Percentiles rank a stretch among this genome's conserved stretches.
These are phyloP conservation scores for Chymomyza fuscimana DNA, from an alignment of 2,888 invertebrate genomes.

Conservation along the genomic window DNA sequence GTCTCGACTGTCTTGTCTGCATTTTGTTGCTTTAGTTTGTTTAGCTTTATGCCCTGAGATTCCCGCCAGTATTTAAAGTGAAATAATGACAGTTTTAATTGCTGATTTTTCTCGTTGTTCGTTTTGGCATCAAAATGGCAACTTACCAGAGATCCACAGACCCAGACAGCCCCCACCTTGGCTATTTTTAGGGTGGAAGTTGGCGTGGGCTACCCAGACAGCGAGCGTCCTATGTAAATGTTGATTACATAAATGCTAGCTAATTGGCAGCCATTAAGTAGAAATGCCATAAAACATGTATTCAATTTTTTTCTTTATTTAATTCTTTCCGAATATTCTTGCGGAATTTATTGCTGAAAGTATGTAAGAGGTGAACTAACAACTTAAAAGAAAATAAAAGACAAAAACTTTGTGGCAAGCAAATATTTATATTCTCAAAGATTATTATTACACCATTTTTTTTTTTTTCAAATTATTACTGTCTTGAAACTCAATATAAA, in stretches of 20 bases:
- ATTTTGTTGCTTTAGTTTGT: conserved; percentile 19
- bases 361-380: too few relatives aligned
- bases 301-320: neutral
- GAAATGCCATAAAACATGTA: conserved; percentile 9
- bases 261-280: conserved; percentile 63
- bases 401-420: too few relatives aligned
- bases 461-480: too few relatives aligned
- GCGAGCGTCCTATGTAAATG: conserved; percentile 50
- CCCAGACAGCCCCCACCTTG: conserved; percentile 14
- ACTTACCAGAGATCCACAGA: conserved; percentile 5
- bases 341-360: neutral
- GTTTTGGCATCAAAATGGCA: conserved; percentile 66
- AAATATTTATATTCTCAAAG: too few relatives aligned
- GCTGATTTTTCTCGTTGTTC: conserved; percentile 60
- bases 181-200: conserved; percentile 50
- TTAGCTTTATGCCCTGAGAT: conserved; percentile 17
- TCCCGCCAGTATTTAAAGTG: conserved; percentile 53
- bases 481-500: too few relatives aligned
- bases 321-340: neutral
- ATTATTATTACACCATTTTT: too few relatives aligned
- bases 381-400: too few relatives aligned
- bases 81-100: conserved; percentile 73
- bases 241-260: conserved; percentile 68
- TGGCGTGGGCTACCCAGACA: conserved; percentile 15
- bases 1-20: neutral